Conservation (phyloP, 2,797 vertebrate genomes). For the Halcyon badia region DNA sequence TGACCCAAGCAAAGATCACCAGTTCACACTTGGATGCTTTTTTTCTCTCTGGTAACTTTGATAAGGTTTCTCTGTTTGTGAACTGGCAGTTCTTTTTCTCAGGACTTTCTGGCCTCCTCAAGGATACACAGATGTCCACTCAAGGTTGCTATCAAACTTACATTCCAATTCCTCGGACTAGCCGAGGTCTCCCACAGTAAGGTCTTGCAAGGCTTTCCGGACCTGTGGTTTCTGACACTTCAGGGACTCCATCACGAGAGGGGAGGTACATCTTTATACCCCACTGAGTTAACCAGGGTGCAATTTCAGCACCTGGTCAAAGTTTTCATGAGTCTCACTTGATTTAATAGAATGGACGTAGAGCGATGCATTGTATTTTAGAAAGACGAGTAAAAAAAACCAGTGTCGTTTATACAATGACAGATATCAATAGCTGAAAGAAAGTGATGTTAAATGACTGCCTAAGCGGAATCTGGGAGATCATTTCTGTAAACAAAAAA, state of each 20-base stretch:
- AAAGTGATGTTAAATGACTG: not conserved
- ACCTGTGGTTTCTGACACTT: not conserved
- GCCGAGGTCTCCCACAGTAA: not conserved
- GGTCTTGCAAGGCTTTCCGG: not conserved
- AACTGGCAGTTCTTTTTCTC: too few species aligned
- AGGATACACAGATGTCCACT: too few species aligned
- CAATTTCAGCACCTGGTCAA: not conserved
- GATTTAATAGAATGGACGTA: not conserved
- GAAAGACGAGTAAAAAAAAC: not conserved
- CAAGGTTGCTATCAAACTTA: too few species aligned
- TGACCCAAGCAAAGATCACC: too few species aligned
- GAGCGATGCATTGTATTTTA: not conserved
- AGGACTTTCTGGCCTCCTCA: too few species aligned
- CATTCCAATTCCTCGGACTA: too few species aligned
- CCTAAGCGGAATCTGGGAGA: not conserved
- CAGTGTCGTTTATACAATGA: not conserved
- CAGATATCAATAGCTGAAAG: not conserved
- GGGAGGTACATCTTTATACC: not conserved
- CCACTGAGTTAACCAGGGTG: not conserved
- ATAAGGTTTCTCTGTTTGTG: too few species aligned
- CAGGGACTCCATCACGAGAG: accelerated
- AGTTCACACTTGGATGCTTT: too few species aligned
- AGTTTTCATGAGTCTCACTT: not conserved
- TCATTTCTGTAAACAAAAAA: not conserved
- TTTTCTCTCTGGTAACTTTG: too few species aligned